These are phyloP conservation scores for Metridium senile DNA, from an alignment of 92 coral and sea anemone species.

Conservation along the genomic window DNA sequence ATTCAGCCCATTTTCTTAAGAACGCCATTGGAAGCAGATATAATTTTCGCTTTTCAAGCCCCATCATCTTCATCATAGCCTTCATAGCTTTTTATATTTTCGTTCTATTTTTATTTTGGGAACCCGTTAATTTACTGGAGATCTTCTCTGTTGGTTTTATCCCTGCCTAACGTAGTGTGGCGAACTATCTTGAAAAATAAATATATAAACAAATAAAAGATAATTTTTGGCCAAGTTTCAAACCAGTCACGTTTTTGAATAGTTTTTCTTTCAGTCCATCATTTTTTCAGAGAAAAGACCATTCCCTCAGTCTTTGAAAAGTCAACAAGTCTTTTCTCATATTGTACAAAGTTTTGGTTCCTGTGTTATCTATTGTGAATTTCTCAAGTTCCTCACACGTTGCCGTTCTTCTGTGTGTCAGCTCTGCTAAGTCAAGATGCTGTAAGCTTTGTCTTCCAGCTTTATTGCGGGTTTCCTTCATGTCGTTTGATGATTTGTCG, in stretches of 20 bases:
- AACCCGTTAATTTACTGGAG: no score
- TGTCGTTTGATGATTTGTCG: neutral
- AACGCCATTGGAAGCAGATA: no score
- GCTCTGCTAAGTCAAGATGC: conserved; percentile 18
- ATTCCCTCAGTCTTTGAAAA: conserved; percentile 38
- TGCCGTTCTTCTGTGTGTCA: conserved; percentile 35
- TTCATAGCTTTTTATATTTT: no score
- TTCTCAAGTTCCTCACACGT: conserved; percentile 42
- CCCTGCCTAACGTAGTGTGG: no score
- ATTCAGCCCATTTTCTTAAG: no score
- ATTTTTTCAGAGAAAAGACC: conserved; percentile 24
- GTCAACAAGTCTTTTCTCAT: conserved; percentile 39
- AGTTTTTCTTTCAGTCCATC: neutral
- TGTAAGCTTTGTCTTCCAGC: neutral
- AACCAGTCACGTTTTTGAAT: neutral
- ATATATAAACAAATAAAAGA: no score
- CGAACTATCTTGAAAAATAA: no score
- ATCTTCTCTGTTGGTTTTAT: no score
- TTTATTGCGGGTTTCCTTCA: neutral
- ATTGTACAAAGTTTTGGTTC: conserved; percentile 20
- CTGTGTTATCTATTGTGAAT: neutral
- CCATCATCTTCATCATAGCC: no score
- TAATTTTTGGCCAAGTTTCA: neutral
- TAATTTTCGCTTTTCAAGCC: no score
- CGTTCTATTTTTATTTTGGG: no score